phyloP scores from a whole-genome alignment of 1,140 invertebrate genomes.

The Venustaconcha ellipsiformis region DNA sequence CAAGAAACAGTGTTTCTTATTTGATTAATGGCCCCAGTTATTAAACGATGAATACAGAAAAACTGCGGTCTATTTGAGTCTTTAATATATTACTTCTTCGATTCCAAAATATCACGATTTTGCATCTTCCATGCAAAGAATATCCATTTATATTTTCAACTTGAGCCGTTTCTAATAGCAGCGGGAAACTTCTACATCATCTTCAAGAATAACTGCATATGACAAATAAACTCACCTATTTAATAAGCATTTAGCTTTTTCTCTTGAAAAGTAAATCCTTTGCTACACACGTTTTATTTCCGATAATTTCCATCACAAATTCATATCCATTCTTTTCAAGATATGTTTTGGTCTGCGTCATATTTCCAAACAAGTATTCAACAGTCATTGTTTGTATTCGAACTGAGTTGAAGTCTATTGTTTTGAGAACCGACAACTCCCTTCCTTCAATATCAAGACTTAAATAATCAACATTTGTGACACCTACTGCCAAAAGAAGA shows the following conservation, averaged over 20 bases:
- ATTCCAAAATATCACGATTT: slow-evolving; percentile 13
- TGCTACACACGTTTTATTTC: too few species aligned
- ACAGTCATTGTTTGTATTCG: slow-evolving; percentile 32
- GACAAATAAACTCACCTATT: too few species aligned
- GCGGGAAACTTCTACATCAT: slow-evolving; percentile 42
- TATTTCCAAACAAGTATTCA: slow-evolving; percentile 8
- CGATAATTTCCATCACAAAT: too few species aligned
- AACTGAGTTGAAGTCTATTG: slow-evolving; percentile 24
- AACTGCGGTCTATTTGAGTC: neutral
- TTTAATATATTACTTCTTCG: neutral
- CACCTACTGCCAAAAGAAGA: slow-evolving; percentile 36
- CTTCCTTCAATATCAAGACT: slow-evolving; percentile 61
- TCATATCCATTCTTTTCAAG: too few species aligned
- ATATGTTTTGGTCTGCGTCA: too few species aligned
- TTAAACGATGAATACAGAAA: slow-evolving; percentile 37
- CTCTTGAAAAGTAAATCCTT: too few species aligned
- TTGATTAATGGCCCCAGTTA: slow-evolving; percentile 46
- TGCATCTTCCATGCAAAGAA: slow-evolving; percentile 34
- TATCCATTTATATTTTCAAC: slow-evolving; percentile 30
- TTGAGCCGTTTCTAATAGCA: slow-evolving; percentile 41
- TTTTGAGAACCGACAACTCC: slow-evolving; percentile 42
- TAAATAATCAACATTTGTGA: slow-evolving; percentile 51
- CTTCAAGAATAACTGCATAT: slow-evolving; percentile 41
- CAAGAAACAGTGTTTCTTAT: slow-evolving; percentile 35
- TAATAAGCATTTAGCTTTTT: too few species aligned